Base-by-base conservation (phyloP, 2,797 vertebrate species). In the Gymnoscopelus braueri region DNA sequence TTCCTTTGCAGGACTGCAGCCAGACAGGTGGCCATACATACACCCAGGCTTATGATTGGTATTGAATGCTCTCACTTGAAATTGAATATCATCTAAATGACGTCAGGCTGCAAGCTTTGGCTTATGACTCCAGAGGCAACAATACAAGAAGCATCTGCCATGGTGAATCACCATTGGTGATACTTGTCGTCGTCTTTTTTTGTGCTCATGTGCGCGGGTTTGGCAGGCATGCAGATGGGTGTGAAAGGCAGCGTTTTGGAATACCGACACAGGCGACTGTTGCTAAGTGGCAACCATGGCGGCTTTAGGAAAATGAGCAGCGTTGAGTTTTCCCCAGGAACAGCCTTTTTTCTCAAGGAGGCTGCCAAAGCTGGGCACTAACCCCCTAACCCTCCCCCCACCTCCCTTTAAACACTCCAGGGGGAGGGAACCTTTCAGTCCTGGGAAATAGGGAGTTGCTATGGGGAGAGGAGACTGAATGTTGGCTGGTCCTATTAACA, bases 321-420 rank as follows among this genome's bases (percentile, higher is more conserved):
- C 2, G 5, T 82, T 86, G 75, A 79, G 86, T 90, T 89, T 89
- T 85, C 88, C 89, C 71, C 81, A 86, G 87, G 88, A 92, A 92
- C 85, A 44, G 58, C 72, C 84, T 87, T 82, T 77, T 85, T 87
- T 88, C 80, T 84, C 73, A 83, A 84, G 81, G 77, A 77, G 32
- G 69, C 78, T 77, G 64, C 60, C 74, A 67, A 63, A 67, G 60
- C 60, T 53, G 52, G 69, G 69, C 65, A 55, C 60, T 72, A 69
- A 71, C 39, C 79, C 75, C 79, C 72, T 78, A 84, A 85, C 4
- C 64, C 55, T 23, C 62, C 60, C 35, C 56, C 3, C 3, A 63
- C 62, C 62, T 81, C 78, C 70, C 73, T 80, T 82, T 64, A 76
- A 85, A 82, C 32, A 57, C 72, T 59, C 65, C 32, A 35, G 65